Base-by-base conservation (phyloP, 2,113 vertebrate species). In the Cololabis saira region DNA sequence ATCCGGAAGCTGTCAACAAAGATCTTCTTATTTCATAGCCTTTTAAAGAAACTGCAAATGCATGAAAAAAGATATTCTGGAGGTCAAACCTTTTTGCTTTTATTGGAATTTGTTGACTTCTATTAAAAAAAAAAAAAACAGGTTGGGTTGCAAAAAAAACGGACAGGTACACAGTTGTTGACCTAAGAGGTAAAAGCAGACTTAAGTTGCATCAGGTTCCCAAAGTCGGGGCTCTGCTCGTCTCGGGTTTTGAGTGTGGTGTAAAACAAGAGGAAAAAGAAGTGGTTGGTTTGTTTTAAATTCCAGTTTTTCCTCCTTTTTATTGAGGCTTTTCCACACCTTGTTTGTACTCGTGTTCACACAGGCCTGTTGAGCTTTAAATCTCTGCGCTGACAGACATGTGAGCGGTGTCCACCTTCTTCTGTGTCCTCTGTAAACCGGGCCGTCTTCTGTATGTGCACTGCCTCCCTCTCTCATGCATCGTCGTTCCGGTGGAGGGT, bases 331-430 rank as follows among this genome's bases (percentile, higher is more conserved):
- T 50, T 44, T 24, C 60, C 53, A 37, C 33, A 3, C 47, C 52
- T 11, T 4, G 47, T 48, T 16, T 9, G n/a, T 18, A 11, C 41
- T 53, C 1, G 1, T 41, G 54, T 68, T 52, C 43, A 44, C 5
- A 56, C 67, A 51, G 24, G 51, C 49, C n/a, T 18, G 17, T 48
- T 44, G 10, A 62, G 22, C 40, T 37, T 7, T 37, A 37, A 37
- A 11, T 37, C 33, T 37, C 33, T 11, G 33, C 18, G 42, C 33
- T 37, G 63, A 63, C 59, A 13, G 59, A 48, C 1, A 16, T 18
- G 14, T 57, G 21, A 9, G 15, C 21, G 59, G 50, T 49, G 53
- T 47, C 49, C 8, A 0, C 1, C 13, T 47, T 81, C 22, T 48
- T 55, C 41, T 8, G 0, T 0, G 7, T 53, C 42, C 41, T 65